Evolutionary conservation across 1,140 invertebrate genomes (phyloP).

Genomic region (Drosophila chauvacae): DNA sequence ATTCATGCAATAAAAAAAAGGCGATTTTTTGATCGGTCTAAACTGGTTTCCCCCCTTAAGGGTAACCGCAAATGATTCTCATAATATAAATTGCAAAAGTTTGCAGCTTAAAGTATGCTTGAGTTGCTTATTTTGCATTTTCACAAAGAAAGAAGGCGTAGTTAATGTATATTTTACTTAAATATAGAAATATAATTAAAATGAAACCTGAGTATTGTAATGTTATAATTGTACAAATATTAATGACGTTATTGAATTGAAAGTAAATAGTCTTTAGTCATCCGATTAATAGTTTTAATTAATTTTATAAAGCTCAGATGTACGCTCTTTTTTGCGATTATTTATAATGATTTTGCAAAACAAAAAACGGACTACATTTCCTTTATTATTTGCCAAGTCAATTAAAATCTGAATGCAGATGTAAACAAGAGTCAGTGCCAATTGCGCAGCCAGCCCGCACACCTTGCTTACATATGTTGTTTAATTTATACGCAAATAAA

Average conservation of each 20-base stretch:
- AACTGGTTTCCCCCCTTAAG: no score
- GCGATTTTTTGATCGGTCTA: no score
- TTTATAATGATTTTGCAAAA: not conserved
- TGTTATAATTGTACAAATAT: not conserved
- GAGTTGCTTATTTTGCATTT: not conserved
- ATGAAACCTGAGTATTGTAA: not conserved
- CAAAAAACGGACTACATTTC: conserved; percentile 11
- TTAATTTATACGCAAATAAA: conserved; percentile 40
- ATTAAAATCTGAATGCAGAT: conserved; percentile 69
- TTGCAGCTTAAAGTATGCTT: no score
- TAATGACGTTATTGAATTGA: conserved; percentile 2
- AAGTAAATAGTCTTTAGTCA: not conserved
- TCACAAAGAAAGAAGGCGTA: not conserved
- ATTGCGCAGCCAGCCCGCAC: conserved; percentile 4
- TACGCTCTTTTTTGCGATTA: not conserved
- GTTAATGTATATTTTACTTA: not conserved
- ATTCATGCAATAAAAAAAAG: no score
- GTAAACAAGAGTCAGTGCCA: conserved; percentile 56
- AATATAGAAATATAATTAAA: not conserved
- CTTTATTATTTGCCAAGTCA: conserved; percentile 65
- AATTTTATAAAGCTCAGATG: conserved; percentile 2
- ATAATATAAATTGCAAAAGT: not conserved
- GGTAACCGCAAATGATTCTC: not conserved
- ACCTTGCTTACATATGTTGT: conserved; percentile 38
- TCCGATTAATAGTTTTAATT: conserved; percentile 26